phyloP scores from a whole-genome alignment of 2,797 vertebrate genomes.

The Phyllotis vaccarum region DNA sequence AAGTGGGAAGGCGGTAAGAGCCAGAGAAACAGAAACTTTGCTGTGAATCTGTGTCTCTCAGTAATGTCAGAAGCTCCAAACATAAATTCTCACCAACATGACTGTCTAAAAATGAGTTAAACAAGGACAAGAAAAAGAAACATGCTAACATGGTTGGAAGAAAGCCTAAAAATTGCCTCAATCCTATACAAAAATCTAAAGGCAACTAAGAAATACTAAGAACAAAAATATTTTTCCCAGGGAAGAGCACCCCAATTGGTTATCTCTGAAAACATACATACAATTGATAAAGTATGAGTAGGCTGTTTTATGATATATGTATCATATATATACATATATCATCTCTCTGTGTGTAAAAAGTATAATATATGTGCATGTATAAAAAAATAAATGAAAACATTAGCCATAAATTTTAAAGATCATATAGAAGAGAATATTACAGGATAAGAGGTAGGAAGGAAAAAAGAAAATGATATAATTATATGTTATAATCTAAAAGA shows the following conservation, averaged over 20 bases:
- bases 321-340: neutral
- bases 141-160: too few species aligned
- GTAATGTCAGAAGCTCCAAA: neutral
- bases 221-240: neutral
- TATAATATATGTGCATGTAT: too few species aligned
- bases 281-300: neutral
- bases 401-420: neutral
- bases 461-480: too few species aligned
- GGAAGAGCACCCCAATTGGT: neutral
- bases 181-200: neutral
- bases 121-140: neutral
- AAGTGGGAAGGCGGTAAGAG: neutral
- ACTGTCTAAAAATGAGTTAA: too few species aligned
- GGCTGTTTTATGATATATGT: neutral
- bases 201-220: neutral
- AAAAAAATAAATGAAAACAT: neutral
- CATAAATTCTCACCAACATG: neutral
- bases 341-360: neutral
- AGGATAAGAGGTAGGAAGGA: neutral
- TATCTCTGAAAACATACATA: neutral
- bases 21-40: too few species aligned
- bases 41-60: neutral
- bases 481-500: neutral
- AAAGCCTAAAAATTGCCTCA: neutral
- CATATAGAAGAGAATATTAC: neutral